These are phyloP conservation scores for Prinia subflava DNA, from an alignment of 2,113 vertebrate species.

Conservation along the genomic window DNA sequence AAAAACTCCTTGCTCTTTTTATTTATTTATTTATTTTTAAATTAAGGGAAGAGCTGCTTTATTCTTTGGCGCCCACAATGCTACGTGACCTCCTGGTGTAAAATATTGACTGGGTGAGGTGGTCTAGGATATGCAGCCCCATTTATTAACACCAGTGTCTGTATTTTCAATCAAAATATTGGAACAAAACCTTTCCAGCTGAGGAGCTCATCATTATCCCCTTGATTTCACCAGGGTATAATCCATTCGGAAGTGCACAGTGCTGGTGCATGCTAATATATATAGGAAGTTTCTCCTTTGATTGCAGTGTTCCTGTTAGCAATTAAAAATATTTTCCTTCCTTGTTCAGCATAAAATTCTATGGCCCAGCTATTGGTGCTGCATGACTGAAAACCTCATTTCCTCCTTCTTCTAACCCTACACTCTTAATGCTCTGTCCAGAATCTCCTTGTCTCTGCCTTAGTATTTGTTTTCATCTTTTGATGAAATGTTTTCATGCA, in stretches of 20 bases:
- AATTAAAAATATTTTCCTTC: background rate
- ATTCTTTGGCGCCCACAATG: background rate
- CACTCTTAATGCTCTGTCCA: background rate
- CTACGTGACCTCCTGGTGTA: background rate
- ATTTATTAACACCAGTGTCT: background rate
- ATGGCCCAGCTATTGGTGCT: background rate
- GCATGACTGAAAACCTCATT: background rate
- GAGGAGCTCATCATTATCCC: constrained; percentile 4
- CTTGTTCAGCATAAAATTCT: background rate
- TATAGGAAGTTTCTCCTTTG: background rate
- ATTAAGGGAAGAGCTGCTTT: background rate
- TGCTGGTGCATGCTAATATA: background rate
- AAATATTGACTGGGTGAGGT: background rate
- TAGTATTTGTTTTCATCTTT: background rate
- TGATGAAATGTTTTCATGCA: background rate
- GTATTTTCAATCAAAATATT: background rate
- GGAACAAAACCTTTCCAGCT: background rate
- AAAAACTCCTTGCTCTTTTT: background rate
- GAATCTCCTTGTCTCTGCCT: background rate
- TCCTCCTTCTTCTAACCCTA: background rate
- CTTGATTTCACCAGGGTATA: constrained; percentile 22
- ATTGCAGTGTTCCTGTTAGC: background rate
- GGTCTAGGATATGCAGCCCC: background rate
- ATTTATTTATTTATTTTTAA: background rate
- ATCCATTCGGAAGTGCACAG: background rate